Evolutionary conservation across 2,113 vertebrate species (phyloP), one percentile per base, ranked within the genome.

Genomic region (Entelurus aequoreus): DNA sequence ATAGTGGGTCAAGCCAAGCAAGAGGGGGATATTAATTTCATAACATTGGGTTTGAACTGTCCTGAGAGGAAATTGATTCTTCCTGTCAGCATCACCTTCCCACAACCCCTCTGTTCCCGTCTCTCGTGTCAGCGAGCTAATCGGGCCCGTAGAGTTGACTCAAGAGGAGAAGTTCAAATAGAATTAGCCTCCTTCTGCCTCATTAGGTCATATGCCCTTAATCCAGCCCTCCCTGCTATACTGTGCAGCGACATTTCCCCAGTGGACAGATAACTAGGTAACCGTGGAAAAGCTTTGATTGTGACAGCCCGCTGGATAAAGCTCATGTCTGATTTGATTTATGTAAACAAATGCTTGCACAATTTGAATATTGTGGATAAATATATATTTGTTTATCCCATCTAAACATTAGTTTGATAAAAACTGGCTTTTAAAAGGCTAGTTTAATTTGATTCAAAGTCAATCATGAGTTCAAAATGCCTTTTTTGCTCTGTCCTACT

Each of bases 131-230:
- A 68, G 40, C 46, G 48, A 47, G 57, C 51, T 78, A 79, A 76
- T 74, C 74, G 68, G 66, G 53, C 15, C 62, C 10, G 57, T 77
- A 75, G 79, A 68, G 77, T 77, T 79, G 58, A 80, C 78, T 84
- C 66, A 68, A 80, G 66, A 70, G 65, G 49, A 51, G 21, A 49
- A 79, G 76, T 74, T 78, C 81, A 87, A 84, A 85, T 54, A 85
- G 69, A 85, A 86, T 86, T 84, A 87, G 72, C 63, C 65, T 16
- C 15, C 60, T 76, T 75, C 81, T 72, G 76, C 82, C 80, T 88
- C 82, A 85, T 88, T 88, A 85, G 78, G 70, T 76, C 71, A 59
- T 62, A 48, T 46, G 67, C 64, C 76, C 71, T 62, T 78, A 65
- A 72, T 72, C 60, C 60, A 38, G 44, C 62, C 56, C n/a, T 36